Evolutionary conservation across 1,140 invertebrate species (phyloP).

Genomic region (Zaprionus davidi): DNA sequence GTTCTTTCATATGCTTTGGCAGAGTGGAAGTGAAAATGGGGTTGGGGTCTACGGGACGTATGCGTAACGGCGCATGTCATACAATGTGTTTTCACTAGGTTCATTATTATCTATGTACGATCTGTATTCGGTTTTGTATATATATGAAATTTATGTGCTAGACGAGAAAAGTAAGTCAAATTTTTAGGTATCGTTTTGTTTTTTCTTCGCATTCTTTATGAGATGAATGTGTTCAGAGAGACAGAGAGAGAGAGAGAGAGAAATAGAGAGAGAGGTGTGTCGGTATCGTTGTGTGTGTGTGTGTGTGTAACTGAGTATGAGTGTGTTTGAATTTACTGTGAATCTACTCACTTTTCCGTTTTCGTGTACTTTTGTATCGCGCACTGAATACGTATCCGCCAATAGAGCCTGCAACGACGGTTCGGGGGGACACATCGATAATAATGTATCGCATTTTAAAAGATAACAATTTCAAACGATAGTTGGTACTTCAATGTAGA

Average conservation of each 20-base stretch:
- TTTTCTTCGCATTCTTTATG: constrained; percentile 39
- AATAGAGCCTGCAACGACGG: constrained; percentile 83
- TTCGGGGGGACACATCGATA: constrained; percentile 37
- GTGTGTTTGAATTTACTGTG: constrained; percentile 40
- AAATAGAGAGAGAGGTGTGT: neutral
- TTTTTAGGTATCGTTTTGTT: neutral
- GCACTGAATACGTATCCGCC: constrained; percentile 86
- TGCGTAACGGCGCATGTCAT: constrained; percentile 41
- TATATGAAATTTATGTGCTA: constrained; percentile 23
- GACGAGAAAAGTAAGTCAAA: constrained; percentile 12
- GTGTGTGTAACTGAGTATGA: constrained; percentile 26
- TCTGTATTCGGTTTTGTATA: neutral
- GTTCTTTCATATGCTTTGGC: constrained; percentile 1
- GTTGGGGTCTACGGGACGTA: constrained; percentile 33
- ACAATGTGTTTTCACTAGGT: constrained; percentile 14
- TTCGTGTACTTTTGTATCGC: constrained; percentile 92
- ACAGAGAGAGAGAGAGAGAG: neutral
- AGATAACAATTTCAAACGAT: constrained; percentile 34
- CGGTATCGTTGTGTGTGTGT: constrained; percentile 30
- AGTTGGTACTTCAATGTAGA: neutral
- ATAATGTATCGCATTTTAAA: constrained; percentile 59
- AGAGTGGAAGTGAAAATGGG: too few species aligned
- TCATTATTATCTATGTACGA: constrained; percentile 8
- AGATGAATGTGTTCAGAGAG: constrained; percentile 9
- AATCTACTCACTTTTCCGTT: constrained; percentile 90